Percentiles rank a stretch among this genome's conserved stretches.
These are phyloP conservation scores for Xanthorhoe spadicearia DNA, from an alignment of 2,888 invertebrate species.

Conservation along the genomic window DNA sequence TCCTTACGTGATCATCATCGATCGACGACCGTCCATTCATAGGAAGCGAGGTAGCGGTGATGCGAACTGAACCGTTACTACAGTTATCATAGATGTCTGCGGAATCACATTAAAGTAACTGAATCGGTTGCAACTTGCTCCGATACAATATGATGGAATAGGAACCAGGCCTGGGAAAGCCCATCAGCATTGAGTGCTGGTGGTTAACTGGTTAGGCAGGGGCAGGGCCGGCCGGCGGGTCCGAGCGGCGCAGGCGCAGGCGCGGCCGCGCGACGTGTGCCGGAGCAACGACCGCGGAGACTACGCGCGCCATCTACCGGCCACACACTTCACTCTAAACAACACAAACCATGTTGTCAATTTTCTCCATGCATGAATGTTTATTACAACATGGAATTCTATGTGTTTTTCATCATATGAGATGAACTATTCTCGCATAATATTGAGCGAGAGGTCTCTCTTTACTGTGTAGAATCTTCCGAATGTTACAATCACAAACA, in stretches of 20 bases:
- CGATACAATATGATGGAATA: neutral
- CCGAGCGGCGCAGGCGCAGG: slow-evolving; percentile 8
- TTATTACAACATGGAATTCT: neutral
- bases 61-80: slow-evolving; percentile 4
- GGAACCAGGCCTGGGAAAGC: neutral
- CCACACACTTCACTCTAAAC: slow-evolving; percentile 29
- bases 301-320: slow-evolving; percentile 45
- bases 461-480: neutral
- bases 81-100: neutral
- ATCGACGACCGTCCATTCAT: slow-evolving; percentile 20
- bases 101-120: neutral
- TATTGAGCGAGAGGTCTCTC: neutral
- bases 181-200: too few species aligned
- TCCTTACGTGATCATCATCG: slow-evolving; percentile 16
- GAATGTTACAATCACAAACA: slow-evolving; percentile 8
- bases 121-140: neutral
- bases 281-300: slow-evolving; percentile 64
- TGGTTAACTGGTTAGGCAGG: too few species aligned
- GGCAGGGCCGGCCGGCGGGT: too few species aligned
- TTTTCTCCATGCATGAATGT: neutral
- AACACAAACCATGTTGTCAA: neutral
- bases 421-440: too few species aligned
- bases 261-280: slow-evolving; percentile 23
- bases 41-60: neutral
- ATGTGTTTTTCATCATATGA: neutral